Conservation (phyloP, 2,888 invertebrate species). For the Lasioglossum vierecki region DNA sequence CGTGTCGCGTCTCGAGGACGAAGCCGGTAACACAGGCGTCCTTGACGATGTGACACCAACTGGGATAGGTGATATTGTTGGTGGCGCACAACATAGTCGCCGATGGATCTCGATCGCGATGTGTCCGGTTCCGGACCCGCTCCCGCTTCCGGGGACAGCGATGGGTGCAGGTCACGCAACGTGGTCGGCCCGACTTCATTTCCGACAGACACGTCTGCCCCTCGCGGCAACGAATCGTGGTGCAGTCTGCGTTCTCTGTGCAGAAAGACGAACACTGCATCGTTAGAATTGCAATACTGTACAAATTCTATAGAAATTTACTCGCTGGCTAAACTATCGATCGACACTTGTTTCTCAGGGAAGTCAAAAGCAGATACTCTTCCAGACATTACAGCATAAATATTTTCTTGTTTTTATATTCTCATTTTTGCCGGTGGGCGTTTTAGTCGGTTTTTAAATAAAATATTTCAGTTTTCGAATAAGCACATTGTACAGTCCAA, state of each 20-base stretch:
- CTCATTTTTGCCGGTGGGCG: too few species aligned
- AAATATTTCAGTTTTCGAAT: background rate
- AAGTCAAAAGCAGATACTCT: too few species aligned
- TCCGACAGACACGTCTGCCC: constrained; percentile 89
- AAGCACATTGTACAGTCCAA: background rate
- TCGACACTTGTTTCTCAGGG: too few species aligned
- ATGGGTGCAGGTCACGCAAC: constrained; percentile 89
- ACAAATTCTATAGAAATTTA: background rate
- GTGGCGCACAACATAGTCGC: constrained; percentile 87
- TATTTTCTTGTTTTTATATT: too few species aligned
- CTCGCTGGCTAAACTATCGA: too few species aligned
- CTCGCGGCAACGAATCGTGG: constrained; percentile 88
- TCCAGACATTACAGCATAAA: background rate
- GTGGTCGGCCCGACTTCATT: constrained; percentile 87
- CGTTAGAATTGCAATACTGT: background rate
- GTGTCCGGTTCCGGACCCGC: constrained; percentile 75
- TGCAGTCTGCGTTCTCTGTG: constrained; percentile 88
- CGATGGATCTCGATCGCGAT: constrained; percentile 76
- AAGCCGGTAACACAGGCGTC: constrained; percentile 90
- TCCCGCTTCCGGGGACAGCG: constrained; percentile 85
- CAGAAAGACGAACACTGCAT: constrained; percentile 61
- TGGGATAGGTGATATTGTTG: constrained; percentile 90
- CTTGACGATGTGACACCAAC: constrained; percentile 92
- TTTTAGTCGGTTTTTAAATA: too few species aligned
- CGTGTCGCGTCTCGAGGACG: constrained; percentile 89